Percentiles rank a stretch among this genome's conserved stretches.
phyloP scores from a whole-genome alignment of 2,888 invertebrate genomes.

The Noctua janthe region DNA sequence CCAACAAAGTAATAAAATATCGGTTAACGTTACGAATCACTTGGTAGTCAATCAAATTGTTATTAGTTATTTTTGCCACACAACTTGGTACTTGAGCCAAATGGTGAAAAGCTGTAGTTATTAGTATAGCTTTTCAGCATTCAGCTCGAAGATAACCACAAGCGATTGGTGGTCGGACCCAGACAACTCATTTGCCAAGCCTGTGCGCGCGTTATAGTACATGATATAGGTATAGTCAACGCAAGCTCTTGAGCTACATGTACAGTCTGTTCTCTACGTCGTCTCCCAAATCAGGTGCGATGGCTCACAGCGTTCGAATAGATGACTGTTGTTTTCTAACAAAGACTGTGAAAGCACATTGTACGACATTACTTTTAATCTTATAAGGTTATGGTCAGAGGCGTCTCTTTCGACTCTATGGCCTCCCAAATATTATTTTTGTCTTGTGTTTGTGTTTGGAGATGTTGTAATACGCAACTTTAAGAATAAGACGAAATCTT shows the following conservation, averaged over 20 bases:
- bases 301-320: neutral
- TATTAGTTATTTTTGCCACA: neutral
- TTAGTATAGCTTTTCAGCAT: conserved; percentile 27
- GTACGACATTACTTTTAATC: neutral
- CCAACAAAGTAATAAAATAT: neutral
- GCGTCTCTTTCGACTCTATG: neutral
- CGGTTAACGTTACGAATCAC: neutral
- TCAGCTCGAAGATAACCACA: conserved; percentile 26
- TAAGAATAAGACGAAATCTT: no score
- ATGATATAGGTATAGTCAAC: conserved; percentile 12
- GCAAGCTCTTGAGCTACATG: neutral
- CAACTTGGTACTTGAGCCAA: neutral
- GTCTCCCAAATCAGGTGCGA: neutral
- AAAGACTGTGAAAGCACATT: conserved; percentile 1
- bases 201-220: conserved; percentile 1
- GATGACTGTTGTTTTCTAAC: neutral
- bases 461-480: no score
- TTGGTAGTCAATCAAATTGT: neutral
- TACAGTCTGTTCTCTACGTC: neutral
- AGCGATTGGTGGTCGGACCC: conserved; percentile 38
- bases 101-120: neutral
- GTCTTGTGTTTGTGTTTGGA: no score
- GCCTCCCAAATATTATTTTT: neutral
- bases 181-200: conserved; percentile 7
- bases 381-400: neutral